A percentile compares a stretch with the other conserved stretches of the same genome.
Conservation (phyloP, 2,113 vertebrate species). For the Pseudonaja textilis region DNA sequence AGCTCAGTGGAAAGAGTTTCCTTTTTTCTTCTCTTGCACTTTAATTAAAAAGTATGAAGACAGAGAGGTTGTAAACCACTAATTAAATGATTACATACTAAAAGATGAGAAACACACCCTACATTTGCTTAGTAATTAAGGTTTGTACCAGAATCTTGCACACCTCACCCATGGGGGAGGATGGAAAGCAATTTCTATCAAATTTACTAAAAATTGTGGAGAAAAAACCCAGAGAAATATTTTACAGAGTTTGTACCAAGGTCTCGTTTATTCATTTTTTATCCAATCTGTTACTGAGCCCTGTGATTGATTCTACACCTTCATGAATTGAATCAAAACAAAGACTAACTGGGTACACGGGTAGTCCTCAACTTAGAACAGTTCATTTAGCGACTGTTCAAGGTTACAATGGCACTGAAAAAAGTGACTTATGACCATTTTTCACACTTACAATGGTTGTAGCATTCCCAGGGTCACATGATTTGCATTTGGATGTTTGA, state of each 20-base stretch:
- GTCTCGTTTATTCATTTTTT: neutral
- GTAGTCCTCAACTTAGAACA: no score
- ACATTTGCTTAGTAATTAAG: neutral
- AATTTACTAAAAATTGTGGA: neutral
- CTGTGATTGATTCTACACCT: neutral
- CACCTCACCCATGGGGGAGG: neutral
- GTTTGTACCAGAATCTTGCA: neutral
- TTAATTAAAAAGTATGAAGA: neutral
- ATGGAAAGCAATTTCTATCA: neutral
- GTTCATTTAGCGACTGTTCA: no score
- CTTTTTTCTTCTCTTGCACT: neutral
- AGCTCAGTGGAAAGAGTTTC: neutral
- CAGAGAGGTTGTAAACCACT: neutral
- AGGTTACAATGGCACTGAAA: no score
- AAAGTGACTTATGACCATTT: no score
- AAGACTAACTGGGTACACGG: neutral
- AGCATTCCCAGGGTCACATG: no score
- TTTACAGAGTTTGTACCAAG: neutral
- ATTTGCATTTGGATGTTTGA: no score
- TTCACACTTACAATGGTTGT: no score
- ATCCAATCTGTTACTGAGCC: neutral
- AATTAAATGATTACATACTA: neutral
- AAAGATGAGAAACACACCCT: neutral
- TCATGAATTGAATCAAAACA: neutral
- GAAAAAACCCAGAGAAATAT: neutral